Evolutionary conservation across 2,113 vertebrate genomes (phyloP).

Genomic region (Gnathochromis pfefferi): DNA sequence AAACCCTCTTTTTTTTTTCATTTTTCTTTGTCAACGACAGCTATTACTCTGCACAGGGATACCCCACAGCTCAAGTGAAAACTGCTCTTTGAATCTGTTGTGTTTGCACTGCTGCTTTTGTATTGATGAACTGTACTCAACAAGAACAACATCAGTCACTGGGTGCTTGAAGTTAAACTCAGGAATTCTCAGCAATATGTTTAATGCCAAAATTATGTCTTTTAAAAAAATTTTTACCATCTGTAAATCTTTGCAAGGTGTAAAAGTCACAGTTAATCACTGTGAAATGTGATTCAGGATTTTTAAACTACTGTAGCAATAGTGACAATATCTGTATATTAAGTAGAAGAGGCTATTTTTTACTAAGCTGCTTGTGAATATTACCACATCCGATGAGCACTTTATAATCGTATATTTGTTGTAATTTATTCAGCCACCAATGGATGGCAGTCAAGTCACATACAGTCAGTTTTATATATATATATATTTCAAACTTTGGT

Average conservation of each 20-base stretch:
- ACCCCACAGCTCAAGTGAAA: background rate
- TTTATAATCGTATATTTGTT: conserved; percentile 22
- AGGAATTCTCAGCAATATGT: conserved; percentile 48
- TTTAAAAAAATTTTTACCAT: background rate
- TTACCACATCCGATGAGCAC: background rate
- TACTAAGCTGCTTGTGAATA: conserved; percentile 44
- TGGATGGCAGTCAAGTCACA: conserved; percentile 28
- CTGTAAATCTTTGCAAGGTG: background rate
- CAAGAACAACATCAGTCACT: conserved; percentile 9
- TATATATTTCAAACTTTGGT: background rate
- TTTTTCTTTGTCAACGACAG: background rate
- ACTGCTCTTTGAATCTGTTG: background rate
- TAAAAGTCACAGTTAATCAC: background rate
- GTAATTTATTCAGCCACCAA: conserved; percentile 52
- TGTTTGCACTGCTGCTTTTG: background rate
- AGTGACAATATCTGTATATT: conserved; percentile 25
- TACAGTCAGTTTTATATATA: background rate
- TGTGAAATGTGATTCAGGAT: conserved; percentile 47
- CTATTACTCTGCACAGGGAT: background rate
- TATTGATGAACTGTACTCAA: background rate
- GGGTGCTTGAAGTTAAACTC: conserved; percentile 30
- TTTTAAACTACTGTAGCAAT: conserved; percentile 21
- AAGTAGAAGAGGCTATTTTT: conserved; percentile 8
- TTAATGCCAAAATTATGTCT: conserved; percentile 16
- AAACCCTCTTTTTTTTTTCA: background rate